Evolutionary conservation across 2,113 vertebrate genomes (phyloP), one percentile per base, ranked within the genome.

Genomic region (Cisticola juncidis): DNA sequence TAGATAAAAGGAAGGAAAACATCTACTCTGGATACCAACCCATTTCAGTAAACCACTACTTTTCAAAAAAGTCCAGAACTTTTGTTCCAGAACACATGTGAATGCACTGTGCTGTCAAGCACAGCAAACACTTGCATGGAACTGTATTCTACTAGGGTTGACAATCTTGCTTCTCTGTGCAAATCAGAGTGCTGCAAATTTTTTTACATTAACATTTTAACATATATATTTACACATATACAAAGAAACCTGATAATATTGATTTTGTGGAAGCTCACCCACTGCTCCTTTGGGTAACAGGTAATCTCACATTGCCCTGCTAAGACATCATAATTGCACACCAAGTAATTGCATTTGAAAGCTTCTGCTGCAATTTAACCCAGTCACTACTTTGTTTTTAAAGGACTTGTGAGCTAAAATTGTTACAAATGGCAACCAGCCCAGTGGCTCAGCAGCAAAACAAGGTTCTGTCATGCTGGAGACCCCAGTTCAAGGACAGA

Each of bases 281-380:
- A 42, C 64, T 90, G 28, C 45, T 94, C 61, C 78, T 92, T 88
- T 73, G 74, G 82, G 51, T 90, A 95, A 95, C 80, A 54, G 80
- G 12, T 92, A 96, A 97, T 90, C 80, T 92, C 53, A 94, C 40
- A 33, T 36, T 94, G 73, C 56, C 90, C 87, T 70, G 51, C 65
- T 89, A 93, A 94, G 68, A 69, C 78, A 93, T 73, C 36, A 7
- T 86, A 96, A 97, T 93, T 95, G 79, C 73, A 91, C n/a, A n/a
- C 51, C 81, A 85, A 68, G 56, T 90, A 92, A 96, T 94, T 93
- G 83, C 71, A 88, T 94, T 94, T 92, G 78, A 92, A 97, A 97
- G 62, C 77, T 97, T 92, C 60, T 93, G 92, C 93, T 93, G 83
- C 57, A 95, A 89, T 65, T 87, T 98, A 97, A 97, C 84, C 68